Conservation (phyloP, 1,140 invertebrate genomes). For the Venustaconcha ellipsiformis region DNA sequence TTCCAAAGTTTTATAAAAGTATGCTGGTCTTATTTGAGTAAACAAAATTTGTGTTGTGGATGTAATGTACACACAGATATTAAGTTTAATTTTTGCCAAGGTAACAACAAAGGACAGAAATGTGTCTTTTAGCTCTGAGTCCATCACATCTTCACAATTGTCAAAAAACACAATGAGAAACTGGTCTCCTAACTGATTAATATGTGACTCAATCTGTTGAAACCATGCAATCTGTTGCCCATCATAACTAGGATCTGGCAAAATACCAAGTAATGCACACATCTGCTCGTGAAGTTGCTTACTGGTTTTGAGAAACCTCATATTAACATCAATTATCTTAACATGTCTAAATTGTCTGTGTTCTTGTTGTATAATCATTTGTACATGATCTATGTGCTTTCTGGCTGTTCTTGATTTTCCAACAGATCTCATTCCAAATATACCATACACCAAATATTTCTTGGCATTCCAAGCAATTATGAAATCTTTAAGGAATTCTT, state of each 20-base stretch:
- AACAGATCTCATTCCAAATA: constrained; percentile 19
- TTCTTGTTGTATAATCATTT: too few species aligned
- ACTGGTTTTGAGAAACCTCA: too few species aligned
- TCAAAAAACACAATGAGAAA: constrained; percentile 10
- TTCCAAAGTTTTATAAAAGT: constrained; percentile 8
- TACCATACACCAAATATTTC: constrained; percentile 6
- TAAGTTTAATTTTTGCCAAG: neutral
- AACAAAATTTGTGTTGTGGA: constrained; percentile 18
- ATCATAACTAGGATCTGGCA: too few species aligned
- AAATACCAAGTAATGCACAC: too few species aligned
- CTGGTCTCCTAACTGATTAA: neutral
- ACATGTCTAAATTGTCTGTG: too few species aligned
- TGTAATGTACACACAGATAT: constrained; percentile 18
- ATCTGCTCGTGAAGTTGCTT: too few species aligned
- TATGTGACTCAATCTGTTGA: too few species aligned
- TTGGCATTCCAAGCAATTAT: too few species aligned
- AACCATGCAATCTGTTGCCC: too few species aligned
- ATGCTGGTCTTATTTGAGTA: constrained; percentile 1
- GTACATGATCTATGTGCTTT: neutral
- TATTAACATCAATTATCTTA: too few species aligned
- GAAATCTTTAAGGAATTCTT: too few species aligned
- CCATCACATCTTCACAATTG: constrained; percentile 19
- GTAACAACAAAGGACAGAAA: constrained; percentile 4
- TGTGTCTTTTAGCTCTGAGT: neutral
- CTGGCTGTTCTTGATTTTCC: constrained; percentile 15